Conservation (phyloP, 2,113 vertebrate genomes). For the Ariopsis seemanni region DNA sequence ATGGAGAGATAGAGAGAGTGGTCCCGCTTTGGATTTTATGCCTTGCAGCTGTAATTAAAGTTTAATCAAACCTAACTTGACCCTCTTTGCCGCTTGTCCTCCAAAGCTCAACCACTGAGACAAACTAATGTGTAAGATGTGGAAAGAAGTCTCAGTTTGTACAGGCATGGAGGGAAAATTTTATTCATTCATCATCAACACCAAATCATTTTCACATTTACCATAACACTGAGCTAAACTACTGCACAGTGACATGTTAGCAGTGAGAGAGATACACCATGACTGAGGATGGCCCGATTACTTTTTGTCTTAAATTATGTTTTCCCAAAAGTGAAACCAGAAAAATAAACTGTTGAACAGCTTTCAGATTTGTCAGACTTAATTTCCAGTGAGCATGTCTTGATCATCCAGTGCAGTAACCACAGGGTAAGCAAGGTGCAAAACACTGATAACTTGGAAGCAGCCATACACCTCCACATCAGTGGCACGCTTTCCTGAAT, state of each 20-base stretch:
- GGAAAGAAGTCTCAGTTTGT: neutral
- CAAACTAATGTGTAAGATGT: neutral
- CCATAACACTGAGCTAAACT: neutral
- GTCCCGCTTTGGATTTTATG: neutral
- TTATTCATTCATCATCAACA: neutral
- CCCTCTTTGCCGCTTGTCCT: constrained; percentile 4
- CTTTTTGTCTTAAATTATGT: neutral
- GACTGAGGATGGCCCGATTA: neutral
- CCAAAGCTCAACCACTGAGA: neutral
- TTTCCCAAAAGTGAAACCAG: neutral
- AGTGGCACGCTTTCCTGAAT: neutral
- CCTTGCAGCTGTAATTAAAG: constrained; percentile 10
- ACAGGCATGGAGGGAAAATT: neutral
- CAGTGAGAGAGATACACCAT: neutral
- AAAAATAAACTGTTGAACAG: neutral
- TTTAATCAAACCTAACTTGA: constrained; percentile 14
- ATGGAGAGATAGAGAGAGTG: neutral
- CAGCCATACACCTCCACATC: neutral
- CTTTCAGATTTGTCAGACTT: neutral
- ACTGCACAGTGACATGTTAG: neutral
- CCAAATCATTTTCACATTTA: constrained; percentile 4
- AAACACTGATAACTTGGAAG: neutral
- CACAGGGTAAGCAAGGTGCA: neutral
- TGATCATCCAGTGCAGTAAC: constrained; percentile 1
- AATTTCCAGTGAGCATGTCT: neutral